phyloP scores from a whole-genome alignment of 2,888 invertebrate genomes.

The Cosmopolites sordidus region DNA sequence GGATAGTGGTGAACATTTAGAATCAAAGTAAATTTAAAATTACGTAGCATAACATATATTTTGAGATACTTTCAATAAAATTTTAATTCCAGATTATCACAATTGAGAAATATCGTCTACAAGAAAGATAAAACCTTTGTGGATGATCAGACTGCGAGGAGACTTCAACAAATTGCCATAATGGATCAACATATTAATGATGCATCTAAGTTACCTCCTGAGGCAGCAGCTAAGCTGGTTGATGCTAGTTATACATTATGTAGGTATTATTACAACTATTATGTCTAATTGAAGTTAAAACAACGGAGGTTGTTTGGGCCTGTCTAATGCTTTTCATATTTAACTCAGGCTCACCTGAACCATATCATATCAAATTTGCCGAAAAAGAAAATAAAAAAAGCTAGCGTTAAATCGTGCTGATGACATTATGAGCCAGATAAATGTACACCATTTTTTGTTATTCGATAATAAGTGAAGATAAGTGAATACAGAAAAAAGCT shows the following conservation, averaged over 20 bases:
- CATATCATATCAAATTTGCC: too few species aligned
- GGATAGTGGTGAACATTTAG: conserved; percentile 32
- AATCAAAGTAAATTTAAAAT: conserved; percentile 37
- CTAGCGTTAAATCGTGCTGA: too few species aligned
- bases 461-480: too few species aligned
- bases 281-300: too few species aligned
- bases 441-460: too few species aligned
- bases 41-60: not conserved
- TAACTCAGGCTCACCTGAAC: too few species aligned
- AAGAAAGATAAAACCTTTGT: conserved; percentile 70
- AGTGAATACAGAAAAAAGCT: too few species aligned
- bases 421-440: too few species aligned
- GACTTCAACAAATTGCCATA: conserved; percentile 68
- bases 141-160: conserved; percentile 71
- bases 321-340: too few species aligned
- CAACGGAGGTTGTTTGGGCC: too few species aligned
- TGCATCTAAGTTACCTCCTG: conserved; percentile 63
- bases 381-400: too few species aligned
- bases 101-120: conserved; percentile 70
- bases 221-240: conserved; percentile 67
- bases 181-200: conserved; percentile 66
- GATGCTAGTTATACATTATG: conserved; percentile 69
- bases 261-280: conserved; percentile 53
- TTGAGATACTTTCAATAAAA: too few species aligned
- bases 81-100: conserved; percentile 57